phyloP scores from a whole-genome alignment of 1,140 invertebrate genomes.

The Heliconius eleuchia region DNA sequence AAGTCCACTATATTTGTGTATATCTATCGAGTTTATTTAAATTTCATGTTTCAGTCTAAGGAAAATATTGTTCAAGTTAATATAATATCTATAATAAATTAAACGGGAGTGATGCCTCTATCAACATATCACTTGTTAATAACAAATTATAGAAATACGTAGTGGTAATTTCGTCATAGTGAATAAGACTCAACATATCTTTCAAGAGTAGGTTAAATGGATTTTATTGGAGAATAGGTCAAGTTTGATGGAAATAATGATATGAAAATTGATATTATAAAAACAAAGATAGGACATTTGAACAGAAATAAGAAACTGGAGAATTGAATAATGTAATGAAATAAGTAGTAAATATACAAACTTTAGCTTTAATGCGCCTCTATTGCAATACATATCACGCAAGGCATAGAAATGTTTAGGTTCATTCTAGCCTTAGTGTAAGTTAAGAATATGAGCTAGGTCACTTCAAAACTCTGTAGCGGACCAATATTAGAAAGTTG shows the following conservation, averaged over 20 bases:
- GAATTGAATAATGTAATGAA: slow-evolving; percentile 27
- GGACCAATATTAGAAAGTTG: slow-evolving; percentile 82
- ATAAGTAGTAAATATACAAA: slow-evolving; percentile 39
- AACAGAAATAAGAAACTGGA: slow-evolving; percentile 14
- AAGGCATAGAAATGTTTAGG: slow-evolving; percentile 74
- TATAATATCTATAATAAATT: slow-evolving; percentile 60
- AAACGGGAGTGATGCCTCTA: slow-evolving; percentile 65
- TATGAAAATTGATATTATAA: slow-evolving; percentile 6
- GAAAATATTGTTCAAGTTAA: slow-evolving; percentile 63
- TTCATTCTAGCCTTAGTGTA: slow-evolving; percentile 76
- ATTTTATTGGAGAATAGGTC: slow-evolving; percentile 23
- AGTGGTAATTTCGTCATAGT: slow-evolving; percentile 74
- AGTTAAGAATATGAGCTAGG: slow-evolving; percentile 71
- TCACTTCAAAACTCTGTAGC: slow-evolving; percentile 77
- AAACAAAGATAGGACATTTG: slow-evolving; percentile 5
- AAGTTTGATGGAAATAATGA: slow-evolving; percentile 19
- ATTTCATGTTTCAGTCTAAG: slow-evolving; percentile 57
- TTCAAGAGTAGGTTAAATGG: slow-evolving; percentile 50
- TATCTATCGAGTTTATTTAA: slow-evolving; percentile 60
- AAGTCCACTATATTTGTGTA: slow-evolving; percentile 55
- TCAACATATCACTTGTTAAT: slow-evolving; percentile 81
- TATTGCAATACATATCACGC: slow-evolving; percentile 80
- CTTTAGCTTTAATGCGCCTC: slow-evolving; percentile 70
- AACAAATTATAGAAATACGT: slow-evolving; percentile 76
- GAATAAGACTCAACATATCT: slow-evolving; percentile 76